These are phyloP conservation scores for Antheraea assamensis DNA, from an alignment of 2,888 invertebrate species.

Conservation along the genomic window DNA sequence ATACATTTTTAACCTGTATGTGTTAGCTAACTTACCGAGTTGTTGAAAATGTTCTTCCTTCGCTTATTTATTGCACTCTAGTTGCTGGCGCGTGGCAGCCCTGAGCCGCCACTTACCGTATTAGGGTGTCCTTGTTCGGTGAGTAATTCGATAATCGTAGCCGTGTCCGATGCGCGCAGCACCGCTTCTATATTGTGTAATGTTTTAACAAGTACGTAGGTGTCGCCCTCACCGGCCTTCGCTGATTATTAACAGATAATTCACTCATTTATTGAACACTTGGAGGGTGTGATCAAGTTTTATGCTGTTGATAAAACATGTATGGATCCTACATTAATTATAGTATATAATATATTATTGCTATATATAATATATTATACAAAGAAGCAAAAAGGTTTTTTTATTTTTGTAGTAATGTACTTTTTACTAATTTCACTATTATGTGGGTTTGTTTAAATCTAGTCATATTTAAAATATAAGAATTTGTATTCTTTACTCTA, in stretches of 20 bases:
- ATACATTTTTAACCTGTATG: no score
- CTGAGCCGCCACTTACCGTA: conserved; percentile 50
- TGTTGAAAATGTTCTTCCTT: not conserved
- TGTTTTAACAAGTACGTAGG: not conserved
- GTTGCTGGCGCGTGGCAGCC: conserved; percentile 34
- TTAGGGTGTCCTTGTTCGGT: conserved; percentile 64
- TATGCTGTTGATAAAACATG: not conserved
- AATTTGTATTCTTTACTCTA: no score
- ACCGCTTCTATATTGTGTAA: not conserved
- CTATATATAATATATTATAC: no score
- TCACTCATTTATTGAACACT: not conserved
- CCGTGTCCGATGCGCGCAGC: not conserved
- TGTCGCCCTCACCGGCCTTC: not conserved
- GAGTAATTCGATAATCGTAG: conserved; percentile 56
- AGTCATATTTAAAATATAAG: no score
- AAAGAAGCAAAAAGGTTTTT: no score
- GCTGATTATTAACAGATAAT: not conserved
- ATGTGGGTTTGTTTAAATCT: no score
- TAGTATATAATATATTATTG: no score
- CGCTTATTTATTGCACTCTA: not conserved
- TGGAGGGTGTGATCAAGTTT: not conserved
- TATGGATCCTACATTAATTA: no score
- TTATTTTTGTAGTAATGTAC: no score
- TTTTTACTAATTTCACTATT: no score
- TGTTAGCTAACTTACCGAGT: no score